These are phyloP conservation scores for Ectobius pallidus DNA, from an alignment of 2,888 invertebrate genomes.

Conservation along the genomic window DNA sequence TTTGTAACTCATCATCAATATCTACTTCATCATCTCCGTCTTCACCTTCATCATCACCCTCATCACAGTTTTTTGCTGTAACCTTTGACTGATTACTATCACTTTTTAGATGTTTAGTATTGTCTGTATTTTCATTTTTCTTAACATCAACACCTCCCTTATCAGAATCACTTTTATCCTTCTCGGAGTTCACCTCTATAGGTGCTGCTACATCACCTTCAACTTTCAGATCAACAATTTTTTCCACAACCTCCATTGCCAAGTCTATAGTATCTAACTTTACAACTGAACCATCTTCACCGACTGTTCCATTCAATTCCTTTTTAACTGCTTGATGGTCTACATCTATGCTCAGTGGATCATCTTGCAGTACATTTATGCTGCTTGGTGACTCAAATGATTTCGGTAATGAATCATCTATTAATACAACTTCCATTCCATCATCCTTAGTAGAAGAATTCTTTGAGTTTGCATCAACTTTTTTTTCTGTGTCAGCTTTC, in stretches of 20 bases:
- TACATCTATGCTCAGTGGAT: not conserved
- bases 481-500: not conserved
- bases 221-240: not conserved
- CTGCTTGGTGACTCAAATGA: not conserved
- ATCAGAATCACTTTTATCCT: too few species aligned
- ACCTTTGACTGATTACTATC: too few species aligned
- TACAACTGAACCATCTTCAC: not conserved
- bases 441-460: not conserved
- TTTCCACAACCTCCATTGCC: slow-evolving; percentile 16
- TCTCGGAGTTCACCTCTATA: too few species aligned
- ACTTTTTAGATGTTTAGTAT: not conserved
- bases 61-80: not conserved
- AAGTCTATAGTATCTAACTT: slow-evolving; percentile 5
- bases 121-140: not conserved
- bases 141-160: not conserved
- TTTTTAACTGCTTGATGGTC: not conserved
- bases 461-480: not conserved
- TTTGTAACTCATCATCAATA: not conserved
- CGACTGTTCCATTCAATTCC: not conserved
- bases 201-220: not conserved
- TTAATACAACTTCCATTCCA: not conserved
- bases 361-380: not conserved
- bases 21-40: slow-evolving; percentile 1
- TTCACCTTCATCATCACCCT: slow-evolving; percentile 1
- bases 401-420: slow-evolving; percentile 1